Evolutionary conservation across 1,140 invertebrate species (phyloP), one percentile per base, ranked within the genome.

Genomic region (Propsilocerus akamusi): DNA sequence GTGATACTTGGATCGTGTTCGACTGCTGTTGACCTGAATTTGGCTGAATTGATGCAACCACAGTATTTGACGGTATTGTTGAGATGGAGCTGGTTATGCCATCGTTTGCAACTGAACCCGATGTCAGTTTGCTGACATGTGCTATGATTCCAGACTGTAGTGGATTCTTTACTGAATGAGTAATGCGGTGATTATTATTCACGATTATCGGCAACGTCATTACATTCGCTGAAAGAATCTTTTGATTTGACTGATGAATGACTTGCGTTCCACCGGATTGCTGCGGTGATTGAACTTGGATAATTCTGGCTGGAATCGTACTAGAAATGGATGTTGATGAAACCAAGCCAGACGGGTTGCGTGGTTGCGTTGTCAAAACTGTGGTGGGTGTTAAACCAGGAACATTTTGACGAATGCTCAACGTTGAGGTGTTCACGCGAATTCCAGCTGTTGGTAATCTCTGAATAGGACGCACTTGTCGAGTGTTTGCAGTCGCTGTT

Each of bases 161-260:
- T 41, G 34, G 12, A 17, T 14, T 41, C 10, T 41, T 41, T 7
- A 41, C 34, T 41, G 12, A 8, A 20, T n/a, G 34, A 41, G 12
- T 20, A 20, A 41, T 41, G 17, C 34, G n/a, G n/a, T n/a, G n/a
- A 41, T 41, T 41, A 41, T 41, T 59, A 48, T 60, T 62, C 47
- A 65, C 59, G 14, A 65, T 56, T 28, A 65, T 59, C 5, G 63
- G 63, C 8, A 65, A 47, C 56, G 49, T 51, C 49, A 65, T 64
- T 0, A 65, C 58, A 51, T 64, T 64, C 0, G 55, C 56, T 0
- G 25, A 5, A 4, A 58, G 49, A n/a, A 65, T 51, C 1, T 60
- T 60, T 14, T 34, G 22, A 1, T 58, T 56, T 1, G 56, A 53
- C 0, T 62, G 49, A 2, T 63, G 58, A 37, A 64, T 60, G 4